A percentile compares a stretch with the other conserved stretches of the same genome.
Evolutionary conservation across 2,888 invertebrate species (phyloP).

Genomic region (Rotaria socialis): DNA sequence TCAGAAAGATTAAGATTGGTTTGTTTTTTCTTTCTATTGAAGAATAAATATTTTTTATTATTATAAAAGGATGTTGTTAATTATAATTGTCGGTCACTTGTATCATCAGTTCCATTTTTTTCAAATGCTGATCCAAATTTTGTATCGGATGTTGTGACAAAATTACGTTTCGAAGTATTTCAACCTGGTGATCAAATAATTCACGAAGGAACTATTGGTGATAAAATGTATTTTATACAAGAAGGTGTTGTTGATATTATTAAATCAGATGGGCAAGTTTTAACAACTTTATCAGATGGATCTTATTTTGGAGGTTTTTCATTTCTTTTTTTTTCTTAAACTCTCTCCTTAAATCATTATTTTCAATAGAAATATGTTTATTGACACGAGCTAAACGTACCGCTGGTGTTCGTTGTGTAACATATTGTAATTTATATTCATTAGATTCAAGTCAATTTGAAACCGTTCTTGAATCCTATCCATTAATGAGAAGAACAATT

Average conservation of each 20-base stretch:
- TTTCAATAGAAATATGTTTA: constrained; percentile 76
- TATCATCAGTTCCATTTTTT: constrained; percentile 96
- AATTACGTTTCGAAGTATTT: constrained; percentile 91
- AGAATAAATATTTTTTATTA: background rate
- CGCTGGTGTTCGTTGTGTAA: constrained; percentile 88
- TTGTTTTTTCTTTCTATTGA: background rate
- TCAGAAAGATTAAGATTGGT: constrained; percentile 90
- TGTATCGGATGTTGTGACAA: constrained; percentile 94
- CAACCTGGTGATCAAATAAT: constrained; percentile 71
- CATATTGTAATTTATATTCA: constrained; percentile 92
- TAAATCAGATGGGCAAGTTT: constrained; percentile 75
- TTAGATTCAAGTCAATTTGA: constrained; percentile 96
- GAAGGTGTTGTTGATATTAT: constrained; percentile 79
- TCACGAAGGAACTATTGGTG: constrained; percentile 86
- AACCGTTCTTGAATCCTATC: constrained; percentile 93
- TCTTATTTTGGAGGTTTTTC: constrained; percentile 81
- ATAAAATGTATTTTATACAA: constrained; percentile 98
- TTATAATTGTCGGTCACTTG: constrained; percentile 94
- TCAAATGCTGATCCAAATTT: constrained; percentile 96
- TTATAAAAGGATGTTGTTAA: constrained; percentile 80
- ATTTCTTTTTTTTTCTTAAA: background rate
- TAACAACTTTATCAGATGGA: constrained; percentile 90
- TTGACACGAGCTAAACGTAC: constrained; percentile 91
- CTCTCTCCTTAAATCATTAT: constrained; percentile 49
- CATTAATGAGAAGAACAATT: constrained; percentile 95